Evolutionary conservation across 2,113 vertebrate genomes (phyloP).

Genomic region (Epinephelus fuscoguttatus): DNA sequence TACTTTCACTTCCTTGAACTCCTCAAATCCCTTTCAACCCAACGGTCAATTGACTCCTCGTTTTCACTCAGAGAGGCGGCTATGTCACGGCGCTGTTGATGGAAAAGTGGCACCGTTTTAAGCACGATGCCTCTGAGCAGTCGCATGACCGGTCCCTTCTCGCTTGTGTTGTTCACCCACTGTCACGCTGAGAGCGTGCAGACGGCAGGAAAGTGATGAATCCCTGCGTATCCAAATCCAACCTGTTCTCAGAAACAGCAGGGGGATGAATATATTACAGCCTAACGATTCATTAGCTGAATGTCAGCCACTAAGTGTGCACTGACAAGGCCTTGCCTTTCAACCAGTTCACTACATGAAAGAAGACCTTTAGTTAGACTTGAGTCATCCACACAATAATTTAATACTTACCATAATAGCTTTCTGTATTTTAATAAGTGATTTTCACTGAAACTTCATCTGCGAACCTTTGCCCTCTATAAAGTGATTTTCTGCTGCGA

Average conservation of each 20-base stretch:
- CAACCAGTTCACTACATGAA: slow-evolving; percentile 66
- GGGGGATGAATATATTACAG: slow-evolving; percentile 73
- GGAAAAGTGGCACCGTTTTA: slow-evolving; percentile 28
- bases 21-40: slow-evolving; percentile 36
- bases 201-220: slow-evolving; percentile 37
- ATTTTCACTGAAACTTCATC: slow-evolving; percentile 52
- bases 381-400: slow-evolving; percentile 60
- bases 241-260: slow-evolving; percentile 70
- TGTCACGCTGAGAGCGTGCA: slow-evolving; percentile 24
- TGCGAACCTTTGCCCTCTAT: slow-evolving; percentile 44
- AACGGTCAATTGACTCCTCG: slow-evolving; percentile 43
- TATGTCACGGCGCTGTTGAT: slow-evolving; percentile 44
- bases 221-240: slow-evolving; percentile 50
- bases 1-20: slow-evolving; percentile 58
- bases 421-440: slow-evolving; percentile 57
- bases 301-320: slow-evolving; percentile 72
- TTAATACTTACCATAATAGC: slow-evolving; percentile 61
- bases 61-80: slow-evolving; percentile 29
- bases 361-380: slow-evolving; percentile 69
- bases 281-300: slow-evolving; percentile 75
- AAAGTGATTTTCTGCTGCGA: slow-evolving; percentile 35
- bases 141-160: slow-evolving; percentile 17
- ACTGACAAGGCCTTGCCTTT: slow-evolving; percentile 56
- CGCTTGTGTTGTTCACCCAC: slow-evolving; percentile 39
- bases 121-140: slow-evolving; percentile 35